phyloP scores from a whole-genome alignment of 2,113 vertebrate genomes.

The Machaerirhynchus nigripectus region DNA sequence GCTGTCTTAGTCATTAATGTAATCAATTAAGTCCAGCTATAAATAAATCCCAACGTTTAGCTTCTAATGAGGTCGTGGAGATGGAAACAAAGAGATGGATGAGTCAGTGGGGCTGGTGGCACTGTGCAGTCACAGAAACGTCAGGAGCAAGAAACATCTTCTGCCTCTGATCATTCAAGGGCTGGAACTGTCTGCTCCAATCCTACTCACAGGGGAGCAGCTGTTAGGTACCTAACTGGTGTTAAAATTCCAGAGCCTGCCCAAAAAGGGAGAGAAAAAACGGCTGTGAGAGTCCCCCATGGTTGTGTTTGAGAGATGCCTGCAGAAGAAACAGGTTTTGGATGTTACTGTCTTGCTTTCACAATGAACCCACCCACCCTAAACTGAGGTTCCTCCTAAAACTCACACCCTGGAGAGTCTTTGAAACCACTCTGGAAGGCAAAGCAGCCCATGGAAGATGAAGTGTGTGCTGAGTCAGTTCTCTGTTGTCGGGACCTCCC shows the following conservation, averaged over 20 bases:
- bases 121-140: accelerated
- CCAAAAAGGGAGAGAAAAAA: not conserved
- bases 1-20: not conserved
- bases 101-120: not conserved
- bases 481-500: not conserved
- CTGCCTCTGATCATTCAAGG: not conserved
- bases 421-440: not conserved
- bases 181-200: not conserved
- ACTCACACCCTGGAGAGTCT: not conserved
- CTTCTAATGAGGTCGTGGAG: not conserved
- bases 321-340: not conserved
- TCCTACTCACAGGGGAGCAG: accelerated
- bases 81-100: not conserved
- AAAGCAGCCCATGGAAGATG: not conserved
- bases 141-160: not conserved
- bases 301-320: not conserved
- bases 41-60: not conserved
- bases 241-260: not conserved
- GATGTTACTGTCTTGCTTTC: not conserved
- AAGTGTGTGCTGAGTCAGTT: not conserved
- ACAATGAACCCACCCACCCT: no score
- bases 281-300: accelerated
- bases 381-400: not conserved
- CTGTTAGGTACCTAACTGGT: not conserved
- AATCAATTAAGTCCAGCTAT: not conserved